Evolutionary conservation across 2,888 invertebrate species (phyloP).

Genomic region (Shargacucullia verbasci): DNA sequence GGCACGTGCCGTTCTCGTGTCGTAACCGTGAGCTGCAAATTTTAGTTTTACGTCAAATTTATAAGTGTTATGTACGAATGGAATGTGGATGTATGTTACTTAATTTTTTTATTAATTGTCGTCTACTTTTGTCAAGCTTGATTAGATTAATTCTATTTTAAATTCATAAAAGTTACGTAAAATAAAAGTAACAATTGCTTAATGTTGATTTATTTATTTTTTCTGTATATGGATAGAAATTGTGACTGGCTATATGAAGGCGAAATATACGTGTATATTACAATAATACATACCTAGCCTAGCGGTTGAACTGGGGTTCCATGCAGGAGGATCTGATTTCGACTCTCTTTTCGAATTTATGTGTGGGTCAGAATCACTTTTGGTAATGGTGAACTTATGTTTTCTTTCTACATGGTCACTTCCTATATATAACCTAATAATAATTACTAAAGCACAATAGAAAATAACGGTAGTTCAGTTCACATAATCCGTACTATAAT

Average conservation of each 20-base stretch:
- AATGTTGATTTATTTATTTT: not conserved
- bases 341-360: too few relatives aligned
- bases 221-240: too few relatives aligned
- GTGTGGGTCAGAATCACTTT: too few relatives aligned
- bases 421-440: too few relatives aligned
- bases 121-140: not conserved
- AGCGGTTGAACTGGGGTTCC: too few relatives aligned
- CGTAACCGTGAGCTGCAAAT: constrained; percentile 56
- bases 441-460: too few relatives aligned
- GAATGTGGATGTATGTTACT: constrained; percentile 21
- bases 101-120: constrained; percentile 23
- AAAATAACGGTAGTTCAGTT: constrained; percentile 42
- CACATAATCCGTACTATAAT: constrained; percentile 49
- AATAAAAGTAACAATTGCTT: constrained; percentile 15
- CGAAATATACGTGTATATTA: too few relatives aligned
- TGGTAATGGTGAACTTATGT: too few relatives aligned
- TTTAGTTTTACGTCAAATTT: constrained; percentile 34
- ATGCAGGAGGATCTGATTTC: too few relatives aligned
- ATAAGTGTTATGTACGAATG: constrained; percentile 9
- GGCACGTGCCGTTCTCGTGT: constrained; percentile 72
- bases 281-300: too few relatives aligned
- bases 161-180: constrained; percentile 9
- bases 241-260: too few relatives aligned
- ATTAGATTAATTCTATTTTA: constrained; percentile 15
- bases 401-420: too few relatives aligned